Evolutionary conservation across 2,797 vertebrate species (phyloP).

Genomic region (Hapalemur alaotrensis): DNA sequence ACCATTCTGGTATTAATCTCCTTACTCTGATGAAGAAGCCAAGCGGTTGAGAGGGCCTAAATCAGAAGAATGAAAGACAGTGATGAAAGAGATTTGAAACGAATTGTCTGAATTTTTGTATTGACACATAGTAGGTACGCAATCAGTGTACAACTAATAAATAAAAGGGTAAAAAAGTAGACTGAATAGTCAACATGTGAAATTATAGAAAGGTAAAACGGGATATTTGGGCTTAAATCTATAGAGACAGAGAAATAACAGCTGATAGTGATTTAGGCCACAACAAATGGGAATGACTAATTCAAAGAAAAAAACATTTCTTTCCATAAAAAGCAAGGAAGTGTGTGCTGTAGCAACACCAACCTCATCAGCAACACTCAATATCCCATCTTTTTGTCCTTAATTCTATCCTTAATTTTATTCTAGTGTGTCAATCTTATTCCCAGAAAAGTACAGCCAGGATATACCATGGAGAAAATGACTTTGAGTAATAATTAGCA

Average conservation of each 20-base stretch:
- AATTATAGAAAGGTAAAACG: constrained; percentile 21
- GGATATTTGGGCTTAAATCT: background rate
- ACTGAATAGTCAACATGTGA: background rate
- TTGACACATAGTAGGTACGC: background rate
- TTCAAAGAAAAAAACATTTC: background rate
- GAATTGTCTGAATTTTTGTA: background rate
- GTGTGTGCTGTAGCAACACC: background rate
- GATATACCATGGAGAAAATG: background rate
- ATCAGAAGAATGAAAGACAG: background rate
- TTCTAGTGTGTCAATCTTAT: background rate
- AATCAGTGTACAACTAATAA: background rate
- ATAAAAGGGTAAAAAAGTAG: background rate
- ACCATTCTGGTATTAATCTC: background rate
- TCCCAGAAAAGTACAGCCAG: background rate
- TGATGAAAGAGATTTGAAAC: background rate
- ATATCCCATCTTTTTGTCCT: background rate
- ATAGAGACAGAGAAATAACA: background rate
- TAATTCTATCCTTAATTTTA: constrained; percentile 28
- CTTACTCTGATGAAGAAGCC: background rate
- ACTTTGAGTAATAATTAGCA: background rate
- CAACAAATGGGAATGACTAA: background rate
- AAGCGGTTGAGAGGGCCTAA: background rate
- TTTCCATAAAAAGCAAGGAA: background rate
- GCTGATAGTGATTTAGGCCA: background rate
- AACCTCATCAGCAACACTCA: rapidly evolving